Evolutionary conservation across 1,140 invertebrate species (phyloP).

Genomic region (Drosophila tropicalis): DNA sequence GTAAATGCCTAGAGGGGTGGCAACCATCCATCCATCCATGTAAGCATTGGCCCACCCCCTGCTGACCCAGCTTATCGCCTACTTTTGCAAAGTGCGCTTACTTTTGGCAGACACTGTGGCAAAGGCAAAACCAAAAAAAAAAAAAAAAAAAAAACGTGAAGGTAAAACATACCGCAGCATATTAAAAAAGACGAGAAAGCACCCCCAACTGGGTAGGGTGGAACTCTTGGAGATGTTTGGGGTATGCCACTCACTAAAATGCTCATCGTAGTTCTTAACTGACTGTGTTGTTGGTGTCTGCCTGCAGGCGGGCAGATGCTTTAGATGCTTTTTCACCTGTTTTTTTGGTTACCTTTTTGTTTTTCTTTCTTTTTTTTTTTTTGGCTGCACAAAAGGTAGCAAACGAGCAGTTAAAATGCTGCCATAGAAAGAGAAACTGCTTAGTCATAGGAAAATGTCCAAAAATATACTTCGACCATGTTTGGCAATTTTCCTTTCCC

Average conservation of each 20-base stretch:
- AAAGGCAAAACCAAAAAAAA: not conserved
- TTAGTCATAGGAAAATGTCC: slow-evolving; percentile 30
- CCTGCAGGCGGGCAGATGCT: slow-evolving; percentile 22
- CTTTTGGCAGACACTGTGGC: slow-evolving; percentile 12
- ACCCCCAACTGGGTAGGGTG: slow-evolving; percentile 1
- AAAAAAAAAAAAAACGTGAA: not conserved
- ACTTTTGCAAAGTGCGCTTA: slow-evolving; percentile 21
- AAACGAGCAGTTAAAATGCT: slow-evolving; percentile 19
- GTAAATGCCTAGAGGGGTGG: slow-evolving; percentile 18
- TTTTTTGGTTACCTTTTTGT: slow-evolving; percentile 18
- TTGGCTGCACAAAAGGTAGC: slow-evolving; percentile 51
- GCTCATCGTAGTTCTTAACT: slow-evolving; percentile 17
- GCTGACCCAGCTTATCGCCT: slow-evolving; percentile 19
- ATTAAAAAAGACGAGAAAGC: slow-evolving; percentile 15
- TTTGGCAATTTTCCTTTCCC: slow-evolving; percentile 3
- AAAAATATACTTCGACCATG: slow-evolving; percentile 24
- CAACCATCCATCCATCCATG: slow-evolving; percentile 1
- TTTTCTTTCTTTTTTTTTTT: slow-evolving; percentile 33
- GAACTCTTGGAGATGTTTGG: slow-evolving; percentile 4
- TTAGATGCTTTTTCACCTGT: slow-evolving; percentile 5
- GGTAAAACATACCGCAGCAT: slow-evolving; percentile 27
- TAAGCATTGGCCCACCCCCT: slow-evolving; percentile 6
- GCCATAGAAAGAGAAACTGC: slow-evolving; percentile 14
- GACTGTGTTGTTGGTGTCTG: slow-evolving; percentile 12
- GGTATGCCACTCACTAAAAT: slow-evolving; percentile 25